Conservation (phyloP, 2,113 vertebrate genomes). For the Speoplatyrhinus poulsoni region DNA sequence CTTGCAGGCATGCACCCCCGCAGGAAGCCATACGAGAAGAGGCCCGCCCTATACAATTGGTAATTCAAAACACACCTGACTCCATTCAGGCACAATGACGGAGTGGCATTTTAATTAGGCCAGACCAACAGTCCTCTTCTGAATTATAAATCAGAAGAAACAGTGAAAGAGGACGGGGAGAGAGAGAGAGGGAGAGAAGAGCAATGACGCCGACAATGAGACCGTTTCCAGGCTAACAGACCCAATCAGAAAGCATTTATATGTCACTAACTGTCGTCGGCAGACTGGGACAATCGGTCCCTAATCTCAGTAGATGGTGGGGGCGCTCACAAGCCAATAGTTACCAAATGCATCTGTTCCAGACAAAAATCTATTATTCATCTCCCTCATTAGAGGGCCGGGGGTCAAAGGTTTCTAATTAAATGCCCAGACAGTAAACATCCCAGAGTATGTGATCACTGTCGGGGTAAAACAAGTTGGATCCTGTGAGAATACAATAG, state of each 20-base stretch:
- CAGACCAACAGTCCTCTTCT: constrained; percentile 9
- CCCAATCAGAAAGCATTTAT: constrained; percentile 46
- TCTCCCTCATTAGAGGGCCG: background rate
- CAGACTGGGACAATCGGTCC: constrained; percentile 26
- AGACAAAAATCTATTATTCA: background rate
- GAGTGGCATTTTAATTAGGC: constrained; percentile 19
- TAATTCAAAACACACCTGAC: constrained; percentile 9
- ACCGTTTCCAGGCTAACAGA: constrained; percentile 26
- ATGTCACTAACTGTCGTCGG: constrained; percentile 37
- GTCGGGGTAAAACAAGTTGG: too few relatives aligned
- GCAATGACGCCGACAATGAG: background rate
- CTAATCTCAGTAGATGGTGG: constrained; percentile 27
- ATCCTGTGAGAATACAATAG: too few relatives aligned
- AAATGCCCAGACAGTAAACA: background rate
- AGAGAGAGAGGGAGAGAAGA: background rate
- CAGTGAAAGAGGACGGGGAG: background rate
- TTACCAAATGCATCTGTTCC: background rate
- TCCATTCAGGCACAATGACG: constrained; percentile 22
- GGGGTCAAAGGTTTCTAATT: background rate
- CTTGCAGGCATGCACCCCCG: too few relatives aligned
- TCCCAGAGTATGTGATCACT: background rate
- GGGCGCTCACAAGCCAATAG: background rate
- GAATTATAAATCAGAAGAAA: constrained; percentile 24
- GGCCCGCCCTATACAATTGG: constrained; percentile 28
- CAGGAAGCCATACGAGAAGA: constrained; percentile 67